Evolutionary conservation across 2,888 invertebrate genomes (phyloP), one percentile per base, ranked within the genome.

Genomic region (Itoplectis maculator): DNA sequence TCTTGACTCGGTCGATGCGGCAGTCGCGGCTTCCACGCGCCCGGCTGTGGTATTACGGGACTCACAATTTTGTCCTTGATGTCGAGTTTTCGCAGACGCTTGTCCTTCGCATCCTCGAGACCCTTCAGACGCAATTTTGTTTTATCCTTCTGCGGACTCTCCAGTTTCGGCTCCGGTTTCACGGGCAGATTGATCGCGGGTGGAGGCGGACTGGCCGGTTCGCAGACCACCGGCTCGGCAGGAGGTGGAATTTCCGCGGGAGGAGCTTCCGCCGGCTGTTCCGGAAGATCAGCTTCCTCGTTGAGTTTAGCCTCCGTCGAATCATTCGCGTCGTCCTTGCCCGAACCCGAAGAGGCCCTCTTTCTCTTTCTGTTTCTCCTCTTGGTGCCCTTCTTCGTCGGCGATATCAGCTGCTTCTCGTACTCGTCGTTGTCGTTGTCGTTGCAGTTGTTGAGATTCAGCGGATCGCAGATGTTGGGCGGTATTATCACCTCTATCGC

Each of bases 401-500:
- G 96, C 1, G 95, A 96, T 90, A 96, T 96, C 5, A 97, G 93
- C 86, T 96, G 95, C 87, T 97, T 96, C 89, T 97, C 97, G 92
- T 97, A 97, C 89, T 97, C 97, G 51, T 95, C 96, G 88, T 96
- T 96, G 89, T 97, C 97, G 56, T 96, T 94, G 89, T 96, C 96
- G 54, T 96, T 94, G 90, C 96, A 95, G 75, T 92, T 93, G 13
- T 88, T 92, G 78, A 99, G 94, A 93, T 98, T 98, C 69, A 99
- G 93, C 0, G 99, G 99, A 94, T 99, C 99, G 89, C 96, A 95
- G 68, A 98, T 97, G 92, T 99, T 98, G 42, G 97, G 97, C 68
- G 98, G 99, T 91, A 98, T 98, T 80, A 98, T 96, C 2, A 97
- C 98, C 93, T 98, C 97, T 85, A 98, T 96, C 91, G 96, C 96